Percentiles rank a stretch among this genome's conserved stretches.
phyloP scores from a whole-genome alignment of 2,888 invertebrate genomes.

The Margaritifera margaritifera region DNA sequence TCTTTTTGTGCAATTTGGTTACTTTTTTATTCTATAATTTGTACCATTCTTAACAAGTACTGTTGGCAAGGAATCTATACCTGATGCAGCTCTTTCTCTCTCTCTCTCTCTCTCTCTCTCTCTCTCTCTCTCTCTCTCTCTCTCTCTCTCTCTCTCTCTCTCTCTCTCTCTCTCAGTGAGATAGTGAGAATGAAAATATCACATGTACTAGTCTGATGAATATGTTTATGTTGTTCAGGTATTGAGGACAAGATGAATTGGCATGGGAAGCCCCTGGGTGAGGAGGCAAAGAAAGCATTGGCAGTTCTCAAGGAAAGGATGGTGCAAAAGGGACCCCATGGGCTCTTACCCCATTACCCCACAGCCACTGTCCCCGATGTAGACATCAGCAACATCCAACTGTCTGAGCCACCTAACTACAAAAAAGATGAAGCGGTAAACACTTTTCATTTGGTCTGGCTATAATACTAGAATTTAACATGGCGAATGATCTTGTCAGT shows the following conservation, averaged over 20 bases:
- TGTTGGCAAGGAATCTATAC: too few species aligned
- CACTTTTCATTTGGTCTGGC: background rate
- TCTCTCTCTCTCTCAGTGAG: too few species aligned
- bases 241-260: constrained; percentile 96
- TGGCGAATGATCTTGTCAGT: too few species aligned
- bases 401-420: constrained; percentile 89
- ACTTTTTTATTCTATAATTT: too few species aligned
- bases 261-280: constrained; percentile 98
- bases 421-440: constrained; percentile 76
- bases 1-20: too few species aligned
- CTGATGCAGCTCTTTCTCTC: too few species aligned
- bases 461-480: background rate
- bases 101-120: too few species aligned
- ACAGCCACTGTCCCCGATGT: constrained; percentile 82
- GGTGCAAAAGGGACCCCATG: constrained; percentile 80
- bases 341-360: constrained; percentile 80
- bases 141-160: too few species aligned
- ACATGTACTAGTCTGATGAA: too few species aligned
- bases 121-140: too few species aligned
- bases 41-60: too few species aligned
- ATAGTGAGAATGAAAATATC: too few species aligned
- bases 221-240: constrained; percentile 73
- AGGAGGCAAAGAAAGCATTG: constrained; percentile 81
- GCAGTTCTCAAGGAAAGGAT: constrained; percentile 76
- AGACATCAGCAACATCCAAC: constrained; percentile 81